Base-by-base conservation (phyloP, 2,113 vertebrate species). In the Prionailurus bengalensis region DNA sequence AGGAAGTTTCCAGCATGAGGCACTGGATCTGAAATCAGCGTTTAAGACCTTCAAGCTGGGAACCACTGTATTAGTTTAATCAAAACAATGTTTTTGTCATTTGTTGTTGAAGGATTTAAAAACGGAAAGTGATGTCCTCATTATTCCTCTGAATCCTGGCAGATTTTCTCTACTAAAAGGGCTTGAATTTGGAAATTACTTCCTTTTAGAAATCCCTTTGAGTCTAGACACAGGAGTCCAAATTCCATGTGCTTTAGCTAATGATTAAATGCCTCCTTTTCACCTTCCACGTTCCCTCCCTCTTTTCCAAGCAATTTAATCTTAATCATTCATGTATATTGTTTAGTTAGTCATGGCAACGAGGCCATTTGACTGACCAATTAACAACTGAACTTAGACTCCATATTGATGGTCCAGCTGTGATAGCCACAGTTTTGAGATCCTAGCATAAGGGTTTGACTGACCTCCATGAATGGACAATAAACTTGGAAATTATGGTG, bases 311-410 rank as follows among this genome's bases (percentile, higher is more conserved):
- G 96, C 90, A 82, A 96, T 97, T 98, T 97, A 92, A 97, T 85
- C 97, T 90, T 91, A 29, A 73, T 70, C 73, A 70, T 63, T 95
- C n/a, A 33, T 23, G 55, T 95, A 55, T 85, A 80, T 80, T 96
- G 92, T 97, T 97, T 95, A 90, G 79, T 92, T 97, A 97, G 96
- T 97, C 97, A 97, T 97, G 96, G 96, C 83, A 97, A 98, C 87
- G 0, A 85, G 63, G 90, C 74, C 58, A 68, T 81, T 82, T 81
- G 84, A 88, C 82, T 88, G 88, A 51, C 71, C 71, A 96, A 87
- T 95, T 92, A 92, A 81, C 39, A 48, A 78, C 90, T 95, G 90
- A 84, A 97, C 53, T 80, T 97, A 95, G 95, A 97, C 17, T 9
- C 0, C 0, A n/a, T 91, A 42, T 85, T 87, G 97, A 80, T 84